A percentile compares a stretch with the other conserved stretches of the same genome.
Evolutionary conservation across 2,113 vertebrate genomes (phyloP).

Genomic region (Polyodon spathula): DNA sequence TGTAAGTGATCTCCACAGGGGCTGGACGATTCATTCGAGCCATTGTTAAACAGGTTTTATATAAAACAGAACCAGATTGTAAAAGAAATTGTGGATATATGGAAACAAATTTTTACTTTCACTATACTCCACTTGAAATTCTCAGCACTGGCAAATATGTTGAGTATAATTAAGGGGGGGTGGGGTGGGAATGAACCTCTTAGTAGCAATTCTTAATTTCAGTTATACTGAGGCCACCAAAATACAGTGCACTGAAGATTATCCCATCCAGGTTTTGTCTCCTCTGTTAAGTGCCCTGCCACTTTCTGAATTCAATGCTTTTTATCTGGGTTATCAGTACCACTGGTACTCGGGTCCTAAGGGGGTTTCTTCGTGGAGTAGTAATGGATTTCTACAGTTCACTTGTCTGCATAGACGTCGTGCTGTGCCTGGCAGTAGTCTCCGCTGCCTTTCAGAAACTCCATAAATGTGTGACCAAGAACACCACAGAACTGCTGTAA

Average conservation of each 20-base stretch:
- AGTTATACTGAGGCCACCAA: slow-evolving; percentile 80
- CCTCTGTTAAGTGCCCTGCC: slow-evolving; percentile 57
- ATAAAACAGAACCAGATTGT: slow-evolving; percentile 48
- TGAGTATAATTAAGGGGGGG: slow-evolving; percentile 43
- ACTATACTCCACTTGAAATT: slow-evolving; percentile 64
- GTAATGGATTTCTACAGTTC: slow-evolving; percentile 79
- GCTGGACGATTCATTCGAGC: slow-evolving; percentile 98
- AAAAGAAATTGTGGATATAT: slow-evolving; percentile 45
- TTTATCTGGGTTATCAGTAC: slow-evolving; percentile 52
- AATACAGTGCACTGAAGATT: slow-evolving; percentile 78
- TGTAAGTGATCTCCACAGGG: slow-evolving; percentile 98
- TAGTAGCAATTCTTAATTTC: slow-evolving; percentile 78
- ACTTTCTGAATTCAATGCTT: slow-evolving; percentile 12
- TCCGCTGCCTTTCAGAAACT: slow-evolving; percentile 99
- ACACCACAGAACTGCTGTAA: slow-evolving; percentile 99
- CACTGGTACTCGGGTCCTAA: slow-evolving; percentile 61
- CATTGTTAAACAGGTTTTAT: slow-evolving; percentile 59
- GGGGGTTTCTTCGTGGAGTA: slow-evolving; percentile 77
- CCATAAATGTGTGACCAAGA: slow-evolving; percentile 99
- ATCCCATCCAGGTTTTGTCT: slow-evolving; percentile 96
- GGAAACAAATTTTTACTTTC: slow-evolving; percentile 63
- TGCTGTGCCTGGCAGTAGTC: slow-evolving; percentile 99
- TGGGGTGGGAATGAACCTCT: slow-evolving; percentile 66
- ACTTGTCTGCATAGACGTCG: slow-evolving; percentile 98
- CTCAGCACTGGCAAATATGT: slow-evolving; percentile 55